Evolutionary conservation across 2,888 invertebrate genomes (phyloP), one percentile per base, ranked within the genome.

Genomic region (Marronus borbonicus): DNA sequence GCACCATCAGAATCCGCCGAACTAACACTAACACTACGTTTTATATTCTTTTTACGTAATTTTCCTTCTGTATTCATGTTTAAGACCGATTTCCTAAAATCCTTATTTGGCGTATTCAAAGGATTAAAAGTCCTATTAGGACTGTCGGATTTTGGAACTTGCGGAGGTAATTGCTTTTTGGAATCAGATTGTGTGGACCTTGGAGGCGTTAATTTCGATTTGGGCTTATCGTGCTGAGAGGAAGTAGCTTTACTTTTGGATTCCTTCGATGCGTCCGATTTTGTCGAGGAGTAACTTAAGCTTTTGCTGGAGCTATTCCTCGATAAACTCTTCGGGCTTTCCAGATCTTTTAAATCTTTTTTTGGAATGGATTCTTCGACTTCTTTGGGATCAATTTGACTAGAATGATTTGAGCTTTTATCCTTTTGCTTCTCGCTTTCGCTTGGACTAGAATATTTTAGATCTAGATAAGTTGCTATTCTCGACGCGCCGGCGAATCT

Each of bases 11-110:
- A 89, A 68, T 89, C 89, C 0, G 87, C 88, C 0, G 90, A 90
- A 83, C 90, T 90, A 17, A 87, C 89, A 1, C 91, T 90, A 68
- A 88, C 85, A 81, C 89, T 91, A 65, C 90, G 84, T 77, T 87
- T 86, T 8, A 89, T 84, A n/a, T 89, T 76, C 87, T 88, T 76
- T 87, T 86, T 87, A 69, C 85, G 85, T 14, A 81, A 76, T 80
- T 84, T 86, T 24, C 86, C 86, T 44, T 89, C 89, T 3, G 90
- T 89, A 64, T 90, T 91, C 89, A 94, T 93, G 87, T 94, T 95
- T 14, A 94, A 86, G 0, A 93, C 92, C 0, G 94, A 94, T 86
- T 95, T 94, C 50, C 94, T 89, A 82, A 93, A 94, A 85, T 94
- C 94, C 87, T 94, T 94, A 86, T 94, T 94, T 28, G 92, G 90